phyloP scores from a whole-genome alignment of 2,888 invertebrate genomes.

The Carcina quercana region DNA sequence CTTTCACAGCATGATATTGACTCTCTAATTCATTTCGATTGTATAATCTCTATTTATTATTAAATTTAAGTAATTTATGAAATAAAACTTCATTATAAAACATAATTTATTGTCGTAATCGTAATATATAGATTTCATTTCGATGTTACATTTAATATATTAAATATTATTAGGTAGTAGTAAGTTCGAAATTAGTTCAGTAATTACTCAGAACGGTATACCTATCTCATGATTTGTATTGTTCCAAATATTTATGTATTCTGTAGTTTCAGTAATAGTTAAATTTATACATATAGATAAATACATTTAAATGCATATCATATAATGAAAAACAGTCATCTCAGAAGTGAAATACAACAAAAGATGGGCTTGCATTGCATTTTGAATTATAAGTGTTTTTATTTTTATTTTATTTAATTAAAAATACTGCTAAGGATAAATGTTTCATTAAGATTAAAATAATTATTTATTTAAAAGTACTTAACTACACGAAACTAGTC shows the following conservation, averaged over 20 bases:
- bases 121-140: slow-evolving; percentile 69
- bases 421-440: slow-evolving; percentile 68
- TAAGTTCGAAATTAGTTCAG: slow-evolving; percentile 66
- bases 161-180: slow-evolving; percentile 59
- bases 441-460: slow-evolving; percentile 63
- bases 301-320: slow-evolving; percentile 63
- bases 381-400: slow-evolving; percentile 47
- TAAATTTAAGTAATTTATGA: slow-evolving; percentile 69
- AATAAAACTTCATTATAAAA: slow-evolving; percentile 56
- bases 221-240: slow-evolving; percentile 50
- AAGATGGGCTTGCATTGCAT: slow-evolving; percentile 59
- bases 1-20: slow-evolving; percentile 64
- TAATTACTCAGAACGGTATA: slow-evolving; percentile 46
- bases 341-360: slow-evolving; percentile 42
- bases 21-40: slow-evolving; percentile 65
- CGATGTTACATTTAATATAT: slow-evolving; percentile 67
- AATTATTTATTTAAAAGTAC: slow-evolving; percentile 73
- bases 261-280: slow-evolving; percentile 59
- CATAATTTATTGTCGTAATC: slow-evolving; percentile 70
- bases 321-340: slow-evolving; percentile 34
- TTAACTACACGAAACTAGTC: slow-evolving; percentile 75
- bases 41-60: slow-evolving; percentile 71
- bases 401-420: slow-evolving; percentile 37
- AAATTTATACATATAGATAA: slow-evolving; percentile 63
- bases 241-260: slow-evolving; percentile 49